These are phyloP conservation scores for Porphyrio hochstetteri DNA, from an alignment of 2,113 vertebrate genomes.

Conservation along the genomic window DNA sequence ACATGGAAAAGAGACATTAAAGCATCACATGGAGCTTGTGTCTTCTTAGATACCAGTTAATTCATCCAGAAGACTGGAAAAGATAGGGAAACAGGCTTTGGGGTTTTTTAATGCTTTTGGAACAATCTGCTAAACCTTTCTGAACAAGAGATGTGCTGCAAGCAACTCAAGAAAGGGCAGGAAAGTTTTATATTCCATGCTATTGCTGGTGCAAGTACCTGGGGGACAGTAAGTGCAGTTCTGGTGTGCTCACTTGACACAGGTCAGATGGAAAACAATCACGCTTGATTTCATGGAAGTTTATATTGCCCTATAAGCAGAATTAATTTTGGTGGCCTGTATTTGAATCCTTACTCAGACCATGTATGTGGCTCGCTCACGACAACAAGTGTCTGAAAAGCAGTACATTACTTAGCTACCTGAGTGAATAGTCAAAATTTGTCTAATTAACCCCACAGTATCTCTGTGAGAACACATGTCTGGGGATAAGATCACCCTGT, in stretches of 20 bases:
- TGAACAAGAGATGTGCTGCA: background rate
- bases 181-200: background rate
- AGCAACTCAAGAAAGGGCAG: background rate
- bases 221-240: background rate
- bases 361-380: background rate
- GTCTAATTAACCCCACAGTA: background rate
- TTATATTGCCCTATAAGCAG: background rate
- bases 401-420: background rate
- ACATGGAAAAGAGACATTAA: background rate
- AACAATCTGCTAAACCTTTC: background rate
- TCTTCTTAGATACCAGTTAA: background rate
- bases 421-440: background rate
- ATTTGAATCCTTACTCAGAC: background rate
- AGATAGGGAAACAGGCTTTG: background rate
- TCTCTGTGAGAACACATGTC: background rate
- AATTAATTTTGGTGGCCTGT: background rate
- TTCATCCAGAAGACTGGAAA: background rate
- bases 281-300: background rate
- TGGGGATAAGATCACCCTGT: rapidly evolving
- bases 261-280: background rate
- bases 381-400: background rate
- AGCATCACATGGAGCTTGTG: background rate
- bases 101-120: background rate
- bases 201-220: background rate
- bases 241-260: background rate